Base-by-base conservation (phyloP, 2,888 invertebrate genomes). In the Elmis aenea region DNA sequence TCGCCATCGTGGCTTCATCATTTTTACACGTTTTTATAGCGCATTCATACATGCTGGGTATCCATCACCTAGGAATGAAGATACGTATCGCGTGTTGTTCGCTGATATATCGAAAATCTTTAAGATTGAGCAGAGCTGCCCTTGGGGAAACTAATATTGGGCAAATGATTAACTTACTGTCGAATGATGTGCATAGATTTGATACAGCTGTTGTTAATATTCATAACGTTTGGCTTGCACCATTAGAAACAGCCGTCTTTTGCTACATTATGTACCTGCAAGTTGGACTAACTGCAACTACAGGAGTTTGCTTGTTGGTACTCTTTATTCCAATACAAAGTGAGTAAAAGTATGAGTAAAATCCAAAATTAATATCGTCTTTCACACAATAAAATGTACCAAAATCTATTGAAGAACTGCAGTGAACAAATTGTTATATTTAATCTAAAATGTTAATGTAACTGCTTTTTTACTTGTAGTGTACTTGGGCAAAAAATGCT, bases 161-260 rank as follows among this genome's bases (percentile, higher is more conserved):
- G 64, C 63, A 65, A 48, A 59, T 65, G 52, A 59, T 67, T 26
- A 66, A 67, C 45, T 47, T 65, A 25, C 44, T 93, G 42, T 88
- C 91, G 0, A 92, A 90, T 35, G 93, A 94, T 66, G 89, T 91
- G 1, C 85, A 83, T 49, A 70, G 91, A 38, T 89, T 92, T 64
- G 92, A 93, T 65, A 75, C 83, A 68, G 81, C 83, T 5, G 75
- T 82, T 15, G 70, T 86, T 33, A 86, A 89, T 61, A 61, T 89
- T 10, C 84, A 89, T 61, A 90, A 86, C 58, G 65, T 92, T 3
- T 81, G 88, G 73, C 71, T 88, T 10, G 85, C 86, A 0, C 90
- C 91, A 0, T 61, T 89, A 1, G 83, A 90, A 64, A 81, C 85
- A 10, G 54, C 79, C 0, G 72, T 86, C 13, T 80, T 87, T 2